phyloP scores from a whole-genome alignment of 2,888 invertebrate species.

The Pachymerium ferrugineum region DNA sequence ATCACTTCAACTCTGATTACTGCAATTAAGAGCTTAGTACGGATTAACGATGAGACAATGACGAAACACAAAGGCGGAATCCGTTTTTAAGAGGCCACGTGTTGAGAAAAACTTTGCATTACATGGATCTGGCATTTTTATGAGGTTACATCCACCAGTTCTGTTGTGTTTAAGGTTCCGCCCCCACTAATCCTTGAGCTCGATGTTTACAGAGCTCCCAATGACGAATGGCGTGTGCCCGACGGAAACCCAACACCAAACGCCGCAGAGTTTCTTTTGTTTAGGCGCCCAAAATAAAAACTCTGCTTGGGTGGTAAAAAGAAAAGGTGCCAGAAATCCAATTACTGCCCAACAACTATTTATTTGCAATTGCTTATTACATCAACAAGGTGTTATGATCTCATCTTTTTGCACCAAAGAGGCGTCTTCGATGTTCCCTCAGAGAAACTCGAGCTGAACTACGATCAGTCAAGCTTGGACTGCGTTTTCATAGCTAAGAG shows the following conservation, averaged over 20 bases:
- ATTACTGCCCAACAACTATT: background rate
- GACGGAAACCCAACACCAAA: background rate
- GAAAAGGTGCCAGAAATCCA: background rate
- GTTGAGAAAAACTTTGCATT: background rate
- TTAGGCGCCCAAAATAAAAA: background rate
- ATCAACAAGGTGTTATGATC: background rate
- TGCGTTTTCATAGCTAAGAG: background rate
- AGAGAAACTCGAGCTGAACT: background rate
- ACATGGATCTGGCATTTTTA: background rate
- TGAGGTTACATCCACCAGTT: background rate
- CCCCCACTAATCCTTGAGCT: background rate
- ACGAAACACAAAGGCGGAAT: background rate
- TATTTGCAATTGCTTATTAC: background rate
- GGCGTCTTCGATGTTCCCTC: no score
- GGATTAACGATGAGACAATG: background rate
- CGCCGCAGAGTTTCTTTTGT: background rate
- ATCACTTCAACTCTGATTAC: background rate
- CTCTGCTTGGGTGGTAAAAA: background rate
- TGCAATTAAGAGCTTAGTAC: background rate
- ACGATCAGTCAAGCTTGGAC: background rate
- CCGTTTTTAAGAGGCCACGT: background rate
- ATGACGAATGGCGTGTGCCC: background rate
- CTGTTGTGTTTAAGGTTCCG: background rate
- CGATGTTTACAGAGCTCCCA: background rate
- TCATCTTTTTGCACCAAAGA: no score